phyloP scores from a whole-genome alignment of 2,797 vertebrate species.

The Sardinella longiceps region DNA sequence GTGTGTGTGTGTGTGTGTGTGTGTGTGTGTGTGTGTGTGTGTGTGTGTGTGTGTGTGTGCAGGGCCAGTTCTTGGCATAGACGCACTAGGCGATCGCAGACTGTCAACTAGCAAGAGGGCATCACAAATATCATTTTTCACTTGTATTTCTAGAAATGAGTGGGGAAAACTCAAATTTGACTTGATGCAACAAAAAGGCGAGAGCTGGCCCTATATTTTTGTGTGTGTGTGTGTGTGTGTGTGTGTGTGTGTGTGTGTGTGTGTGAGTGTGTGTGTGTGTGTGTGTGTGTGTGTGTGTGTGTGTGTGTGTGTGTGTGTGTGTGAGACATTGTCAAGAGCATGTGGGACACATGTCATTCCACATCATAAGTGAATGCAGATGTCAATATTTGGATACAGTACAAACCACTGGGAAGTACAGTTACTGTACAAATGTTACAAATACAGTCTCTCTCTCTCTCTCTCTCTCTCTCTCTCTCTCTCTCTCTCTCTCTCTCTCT shows the following conservation, averaged over 20 bases:
- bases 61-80: no score
- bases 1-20: neutral
- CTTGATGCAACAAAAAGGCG: no score
- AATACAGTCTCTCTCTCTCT: neutral
- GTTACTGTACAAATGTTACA: no score
- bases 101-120: no score
- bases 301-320: neutral
- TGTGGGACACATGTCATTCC: slow-evolving; percentile 35
- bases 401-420: slow-evolving; percentile 40
- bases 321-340: slow-evolving; percentile 41
- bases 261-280: neutral
- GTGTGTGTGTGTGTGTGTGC: slow-evolving; percentile 44
- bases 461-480: slow-evolving; percentile 23
- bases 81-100: no score
- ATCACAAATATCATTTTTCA: no score
- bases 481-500: neutral
- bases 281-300: slow-evolving; percentile 34
- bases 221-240: slow-evolving; percentile 42
- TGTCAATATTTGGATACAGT: slow-evolving; percentile 56
- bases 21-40: slow-evolving; percentile 41
- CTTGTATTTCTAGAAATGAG: no score
- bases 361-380: slow-evolving; percentile 44
- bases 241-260: slow-evolving; percentile 43
- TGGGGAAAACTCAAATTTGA: no score
- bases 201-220: no score